Evolutionary conservation across 2,797 vertebrate species (phyloP), one percentile per base, ranked within the genome.

Genomic region (Danio choprae): DNA sequence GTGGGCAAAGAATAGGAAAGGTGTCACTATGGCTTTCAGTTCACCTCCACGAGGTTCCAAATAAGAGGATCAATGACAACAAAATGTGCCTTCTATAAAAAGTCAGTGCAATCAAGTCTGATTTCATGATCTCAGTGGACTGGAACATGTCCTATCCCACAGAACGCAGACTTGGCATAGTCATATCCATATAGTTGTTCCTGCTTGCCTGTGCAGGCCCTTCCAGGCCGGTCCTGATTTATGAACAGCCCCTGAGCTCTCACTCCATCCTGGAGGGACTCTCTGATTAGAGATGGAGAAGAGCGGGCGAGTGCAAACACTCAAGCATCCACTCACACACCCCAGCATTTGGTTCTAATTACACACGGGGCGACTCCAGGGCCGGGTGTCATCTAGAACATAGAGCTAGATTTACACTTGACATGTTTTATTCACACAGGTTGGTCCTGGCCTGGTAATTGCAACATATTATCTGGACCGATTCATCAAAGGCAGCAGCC

Each of bases 271-370:
- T 91, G 91, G 85, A 86, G 91, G 90, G 91, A 88, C 86, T 90
- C 88, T 91, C 90, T 93, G 93, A 94, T 95, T 94, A 94, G 90
- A 91, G 90, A 91, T 90, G 92, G 91, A 85, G 89, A 80, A 83
- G 79, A 90, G 88, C 91, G 90, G 92, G 73, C 7, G 75, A 77
- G 74, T 44, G 58, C 72, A 77, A 80, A 62, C 60, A 74, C 80
- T 70, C 60, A 81, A 69, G 55, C 76, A 87, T 85, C 72, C 77
- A 58, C 84, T 59, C 80, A 72, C 85, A 70, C 83, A 63, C 69
- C 41, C 50, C 40, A 82, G 55, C 83, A 82, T 88, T 83, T 87
- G 82, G 83, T 84, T 87, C 76, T 87, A 81, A 87, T 87, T 87
- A 83, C 77, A 78, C 85, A 86, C 68, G 76, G 48, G 16, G 74